These are phyloP conservation scores for Scolanthus callimorphus DNA, from an alignment of 92 coral and sea anemone genomes.

Conservation along the genomic window DNA sequence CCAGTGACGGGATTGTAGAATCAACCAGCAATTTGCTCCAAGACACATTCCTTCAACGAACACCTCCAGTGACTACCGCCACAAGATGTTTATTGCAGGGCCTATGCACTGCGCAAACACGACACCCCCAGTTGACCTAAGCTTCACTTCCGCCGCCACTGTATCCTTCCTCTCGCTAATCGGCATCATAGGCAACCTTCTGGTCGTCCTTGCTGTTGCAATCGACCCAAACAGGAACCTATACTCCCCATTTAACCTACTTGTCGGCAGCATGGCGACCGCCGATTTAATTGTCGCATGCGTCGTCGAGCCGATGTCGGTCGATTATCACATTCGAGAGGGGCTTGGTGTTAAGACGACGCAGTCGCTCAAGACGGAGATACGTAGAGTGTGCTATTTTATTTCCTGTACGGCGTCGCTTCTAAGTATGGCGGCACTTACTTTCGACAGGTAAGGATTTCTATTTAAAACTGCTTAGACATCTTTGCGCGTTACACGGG, in stretches of 20 bases:
- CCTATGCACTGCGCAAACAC: conserved; percentile 30
- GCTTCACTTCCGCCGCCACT: conserved; percentile 59
- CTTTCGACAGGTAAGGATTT: conserved; percentile 67
- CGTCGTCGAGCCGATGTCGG: conserved; percentile 75
- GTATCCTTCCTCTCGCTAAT: conserved; percentile 51
- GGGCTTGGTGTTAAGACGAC: conserved; percentile 38
- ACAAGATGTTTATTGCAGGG: conserved; percentile 13
- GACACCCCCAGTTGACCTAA: conserved; percentile 49
- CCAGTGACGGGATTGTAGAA: too few species aligned
- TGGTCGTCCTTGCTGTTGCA: conserved; percentile 73
- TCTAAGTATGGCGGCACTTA: conserved; percentile 67
- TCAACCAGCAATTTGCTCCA: too few species aligned
- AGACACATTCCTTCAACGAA: too few species aligned
- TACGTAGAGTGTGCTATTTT: conserved; percentile 54
- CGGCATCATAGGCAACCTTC: conserved; percentile 75
- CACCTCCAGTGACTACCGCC: too few species aligned
- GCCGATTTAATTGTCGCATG: conserved; percentile 83
- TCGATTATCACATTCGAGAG: conserved; percentile 66
- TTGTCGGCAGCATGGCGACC: conserved; percentile 72
- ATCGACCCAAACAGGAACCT: conserved; percentile 74
- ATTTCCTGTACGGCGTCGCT: conserved; percentile 78
- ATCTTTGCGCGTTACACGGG: too few species aligned
- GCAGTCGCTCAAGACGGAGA: conserved; percentile 15
- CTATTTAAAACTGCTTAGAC: too few species aligned
- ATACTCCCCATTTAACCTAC: conserved; percentile 76